phyloP scores from a whole-genome alignment of 2,797 vertebrate species.

The Alosa sapidissima region DNA sequence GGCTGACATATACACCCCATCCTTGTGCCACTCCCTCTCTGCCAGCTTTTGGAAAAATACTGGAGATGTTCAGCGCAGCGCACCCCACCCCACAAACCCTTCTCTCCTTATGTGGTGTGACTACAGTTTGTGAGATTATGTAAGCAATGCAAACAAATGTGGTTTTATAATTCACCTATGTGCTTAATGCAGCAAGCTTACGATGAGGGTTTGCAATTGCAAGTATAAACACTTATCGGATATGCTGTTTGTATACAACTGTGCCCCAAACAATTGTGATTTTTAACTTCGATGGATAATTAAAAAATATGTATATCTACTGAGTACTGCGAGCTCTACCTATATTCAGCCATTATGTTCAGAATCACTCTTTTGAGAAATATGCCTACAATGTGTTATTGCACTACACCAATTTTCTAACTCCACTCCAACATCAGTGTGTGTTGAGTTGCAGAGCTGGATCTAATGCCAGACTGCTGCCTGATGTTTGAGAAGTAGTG shows the following conservation, averaged over 20 bases:
- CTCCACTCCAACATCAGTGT: not conserved
- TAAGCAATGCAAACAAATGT: not conserved
- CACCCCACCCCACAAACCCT: not conserved
- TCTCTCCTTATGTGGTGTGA: not conserved
- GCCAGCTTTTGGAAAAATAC: slow-evolving; percentile 29
- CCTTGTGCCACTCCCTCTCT: slow-evolving; percentile 17
- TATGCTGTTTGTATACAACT: not conserved
- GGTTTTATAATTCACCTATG: not conserved
- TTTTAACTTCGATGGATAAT: not conserved
- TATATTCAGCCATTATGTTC: too few relatives aligned
- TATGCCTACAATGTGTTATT: not conserved
- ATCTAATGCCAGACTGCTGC: not conserved
- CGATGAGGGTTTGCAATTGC: too few relatives aligned
- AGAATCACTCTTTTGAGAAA: not conserved
- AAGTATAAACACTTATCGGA: not conserved
- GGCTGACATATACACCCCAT: slow-evolving; percentile 62
- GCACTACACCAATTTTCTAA: not conserved
- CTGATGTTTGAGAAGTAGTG: not conserved
- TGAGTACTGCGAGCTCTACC: too few relatives aligned
- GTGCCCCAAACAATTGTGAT: not conserved
- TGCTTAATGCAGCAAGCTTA: too few relatives aligned
- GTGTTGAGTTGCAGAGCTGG: not conserved
- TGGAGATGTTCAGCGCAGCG: slow-evolving; percentile 28
- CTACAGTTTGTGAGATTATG: not conserved
- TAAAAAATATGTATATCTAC: not conserved